Evolutionary conservation across 2,113 vertebrate species (phyloP).

Genomic region (Emydura subglobosa): DNA sequence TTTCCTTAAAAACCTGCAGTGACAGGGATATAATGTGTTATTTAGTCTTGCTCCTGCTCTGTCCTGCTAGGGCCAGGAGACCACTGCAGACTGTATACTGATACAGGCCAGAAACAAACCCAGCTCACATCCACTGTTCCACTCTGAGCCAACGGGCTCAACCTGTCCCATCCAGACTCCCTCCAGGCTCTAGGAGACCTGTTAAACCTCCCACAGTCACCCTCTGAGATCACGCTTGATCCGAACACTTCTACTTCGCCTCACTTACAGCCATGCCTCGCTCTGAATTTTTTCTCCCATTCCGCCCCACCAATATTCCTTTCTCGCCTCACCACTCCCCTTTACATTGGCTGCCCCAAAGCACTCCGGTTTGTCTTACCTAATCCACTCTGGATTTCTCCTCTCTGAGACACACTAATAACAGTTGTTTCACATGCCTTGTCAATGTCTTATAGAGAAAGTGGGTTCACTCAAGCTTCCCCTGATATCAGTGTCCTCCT

Average conservation of each 20-base stretch:
- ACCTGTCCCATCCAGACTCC: neutral
- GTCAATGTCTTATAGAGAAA: too few relatives aligned
- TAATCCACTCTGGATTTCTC: neutral
- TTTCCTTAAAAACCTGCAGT: neutral
- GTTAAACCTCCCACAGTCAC: accelerated
- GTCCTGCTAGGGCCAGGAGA: neutral
- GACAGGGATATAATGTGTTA: neutral
- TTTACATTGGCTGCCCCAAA: neutral
- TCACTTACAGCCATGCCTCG: accelerated
- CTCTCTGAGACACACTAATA: neutral
- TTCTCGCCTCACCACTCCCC: accelerated
- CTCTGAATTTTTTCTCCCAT: accelerated
- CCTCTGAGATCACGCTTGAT: accelerated
- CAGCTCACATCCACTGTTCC: accelerated
- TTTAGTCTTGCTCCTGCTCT: neutral
- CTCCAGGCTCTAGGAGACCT: neutral
- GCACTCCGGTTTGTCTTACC: neutral
- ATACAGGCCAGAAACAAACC: neutral
- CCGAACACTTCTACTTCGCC: neutral
- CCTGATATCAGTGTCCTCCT: neutral
- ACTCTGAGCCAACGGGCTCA: neutral
- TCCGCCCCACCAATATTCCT: accelerated
- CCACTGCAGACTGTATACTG: neutral
- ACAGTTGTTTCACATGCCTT: too few relatives aligned
- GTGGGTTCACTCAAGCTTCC: too few relatives aligned